A percentile compares a stretch with the other conserved stretches of the same genome.
These are phyloP conservation scores for Pteria penguin DNA, from an alignment of 2,888 invertebrate species.

Conservation along the genomic window DNA sequence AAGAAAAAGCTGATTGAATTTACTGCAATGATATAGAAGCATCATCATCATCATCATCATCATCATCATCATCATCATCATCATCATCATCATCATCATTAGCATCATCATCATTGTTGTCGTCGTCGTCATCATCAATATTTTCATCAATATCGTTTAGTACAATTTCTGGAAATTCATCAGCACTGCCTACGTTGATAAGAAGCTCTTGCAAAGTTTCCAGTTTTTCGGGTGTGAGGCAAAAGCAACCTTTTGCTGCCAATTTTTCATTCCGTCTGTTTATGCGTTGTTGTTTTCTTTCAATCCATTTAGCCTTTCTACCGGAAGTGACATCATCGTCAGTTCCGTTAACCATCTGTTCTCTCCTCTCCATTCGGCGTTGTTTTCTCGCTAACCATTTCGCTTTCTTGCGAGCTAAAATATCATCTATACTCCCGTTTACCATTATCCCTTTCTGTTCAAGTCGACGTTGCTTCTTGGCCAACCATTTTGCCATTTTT, in stretches of 20 bases:
- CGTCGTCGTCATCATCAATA: neutral
- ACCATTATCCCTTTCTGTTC: no score
- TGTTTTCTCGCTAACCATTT: no score
- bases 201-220: constrained; percentile 3
- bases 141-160: neutral
- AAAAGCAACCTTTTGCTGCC: constrained; percentile 8
- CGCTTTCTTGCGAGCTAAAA: no score
- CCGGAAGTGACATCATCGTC: neutral
- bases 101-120: neutral
- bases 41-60: no score
- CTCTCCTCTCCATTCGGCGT: neutral
- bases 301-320: neutral
- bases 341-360: neutral
- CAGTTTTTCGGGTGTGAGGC: constrained; percentile 8
- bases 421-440: no score
- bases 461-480: no score
- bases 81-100: neutral
- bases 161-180: neutral
- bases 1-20: no score
- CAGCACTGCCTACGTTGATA: neutral
- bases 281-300: neutral
- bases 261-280: neutral
- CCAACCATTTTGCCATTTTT: no score
- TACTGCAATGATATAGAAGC: no score
- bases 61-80: no score